A percentile compares a stretch with the other conserved stretches of the same genome.
Conservation (phyloP, 2,113 vertebrate genomes). For the Oophaga pumilio region DNA sequence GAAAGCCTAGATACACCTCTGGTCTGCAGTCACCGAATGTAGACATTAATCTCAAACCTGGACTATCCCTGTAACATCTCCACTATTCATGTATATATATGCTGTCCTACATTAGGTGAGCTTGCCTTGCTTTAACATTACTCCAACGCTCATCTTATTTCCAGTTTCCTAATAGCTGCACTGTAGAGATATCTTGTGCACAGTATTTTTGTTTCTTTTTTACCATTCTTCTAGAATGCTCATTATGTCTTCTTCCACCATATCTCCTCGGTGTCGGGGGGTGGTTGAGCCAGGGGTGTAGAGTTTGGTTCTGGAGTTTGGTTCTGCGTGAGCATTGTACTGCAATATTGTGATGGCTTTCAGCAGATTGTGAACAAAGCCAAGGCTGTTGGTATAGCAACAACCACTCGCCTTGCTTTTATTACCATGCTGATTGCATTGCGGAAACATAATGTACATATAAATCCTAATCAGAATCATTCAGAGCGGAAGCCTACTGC, state of each 20-base stretch:
- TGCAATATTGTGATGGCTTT: constrained; percentile 8
- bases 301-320: too few relatives aligned
- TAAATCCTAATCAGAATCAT: constrained; percentile 52
- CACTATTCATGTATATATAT: too few relatives aligned
- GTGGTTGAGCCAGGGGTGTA: not conserved
- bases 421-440: constrained; percentile 48
- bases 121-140: not conserved
- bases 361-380: constrained; percentile 1
- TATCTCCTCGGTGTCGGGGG: not conserved
- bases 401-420: constrained; percentile 34
- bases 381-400: constrained; percentile 58
- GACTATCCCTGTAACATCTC: too few relatives aligned
- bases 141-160: too few relatives aligned
- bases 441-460: constrained; percentile 45
- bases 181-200: not conserved
- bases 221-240: not conserved
- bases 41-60: too few relatives aligned
- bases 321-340: not conserved
- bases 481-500: constrained; percentile 21
- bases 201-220: not conserved
- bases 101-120: not conserved
- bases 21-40: too few relatives aligned
- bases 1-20: too few relatives aligned
- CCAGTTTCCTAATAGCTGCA: not conserved
- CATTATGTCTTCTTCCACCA: not conserved